A percentile compares a stretch with the other conserved stretches of the same genome.
phyloP scores from a whole-genome alignment of 2,113 vertebrate species.

The Hirundichthys speculiger region DNA sequence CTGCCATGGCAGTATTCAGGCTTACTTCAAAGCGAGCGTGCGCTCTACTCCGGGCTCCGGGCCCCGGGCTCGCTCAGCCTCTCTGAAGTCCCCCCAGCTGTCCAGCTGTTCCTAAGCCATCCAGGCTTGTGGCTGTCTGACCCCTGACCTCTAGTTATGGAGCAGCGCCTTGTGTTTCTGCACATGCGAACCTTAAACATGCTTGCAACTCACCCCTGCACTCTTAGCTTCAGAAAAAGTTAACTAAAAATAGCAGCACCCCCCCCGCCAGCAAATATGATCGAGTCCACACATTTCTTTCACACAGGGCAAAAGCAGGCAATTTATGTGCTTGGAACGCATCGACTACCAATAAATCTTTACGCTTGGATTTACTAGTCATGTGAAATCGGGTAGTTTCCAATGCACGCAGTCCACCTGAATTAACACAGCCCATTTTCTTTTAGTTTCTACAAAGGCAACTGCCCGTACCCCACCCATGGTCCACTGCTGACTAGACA shows the following conservation, averaged over 20 bases:
- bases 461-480: conserved; percentile 2
- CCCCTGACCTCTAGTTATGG: conserved; percentile 60
- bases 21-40: conserved; percentile 61
- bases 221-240: conserved; percentile 24
- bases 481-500: conserved; percentile 53
- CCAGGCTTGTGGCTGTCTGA: conserved; percentile 64
- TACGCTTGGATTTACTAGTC: not conserved
- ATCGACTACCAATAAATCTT: conserved; percentile 6
- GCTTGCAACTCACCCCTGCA: conserved; percentile 32
- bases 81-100: conserved; percentile 48
- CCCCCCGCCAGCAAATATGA: conserved; percentile 17
- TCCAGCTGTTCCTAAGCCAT: conserved; percentile 72
- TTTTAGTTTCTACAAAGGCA: conserved; percentile 1
- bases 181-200: conserved; percentile 62
- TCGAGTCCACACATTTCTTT: conserved; percentile 1
- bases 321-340: no score
- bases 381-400: conserved; percentile 11
- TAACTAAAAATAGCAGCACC: conserved; percentile 56
- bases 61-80: conserved; percentile 38
- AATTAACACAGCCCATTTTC: conserved; percentile 28
- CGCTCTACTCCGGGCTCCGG: not conserved
- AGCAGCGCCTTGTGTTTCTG: conserved; percentile 53
- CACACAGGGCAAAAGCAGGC: not conserved
- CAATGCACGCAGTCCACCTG: conserved; percentile 9
- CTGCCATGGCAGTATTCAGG: conserved; percentile 31